Conservation (phyloP, 2,113 vertebrate species). For the Hoplias malabaricus region DNA sequence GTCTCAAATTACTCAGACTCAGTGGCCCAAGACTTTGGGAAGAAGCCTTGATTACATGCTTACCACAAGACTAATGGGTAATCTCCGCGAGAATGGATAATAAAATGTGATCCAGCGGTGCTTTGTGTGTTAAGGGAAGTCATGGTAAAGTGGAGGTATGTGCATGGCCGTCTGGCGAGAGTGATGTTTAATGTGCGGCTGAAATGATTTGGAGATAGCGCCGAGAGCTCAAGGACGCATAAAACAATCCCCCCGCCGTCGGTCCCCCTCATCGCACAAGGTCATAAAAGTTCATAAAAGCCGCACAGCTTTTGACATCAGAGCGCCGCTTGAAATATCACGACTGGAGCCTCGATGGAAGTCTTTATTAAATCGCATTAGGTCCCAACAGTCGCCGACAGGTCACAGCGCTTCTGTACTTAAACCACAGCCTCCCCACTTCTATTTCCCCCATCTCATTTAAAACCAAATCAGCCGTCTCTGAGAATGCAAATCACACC, state of each 20-base stretch:
- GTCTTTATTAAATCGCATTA: constrained; percentile 54
- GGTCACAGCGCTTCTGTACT: constrained; percentile 39
- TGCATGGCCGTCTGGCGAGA: constrained; percentile 11
- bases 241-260: constrained; percentile 42
- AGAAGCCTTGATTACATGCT: neutral
- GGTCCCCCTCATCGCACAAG: constrained; percentile 3
- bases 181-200: constrained; percentile 32
- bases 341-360: constrained; percentile 33
- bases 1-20: neutral
- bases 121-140: constrained; percentile 26
- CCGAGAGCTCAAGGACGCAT: constrained; percentile 33
- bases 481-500: constrained; percentile 44
- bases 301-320: constrained; percentile 33
- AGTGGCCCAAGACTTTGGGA: neutral
- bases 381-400: constrained; percentile 36
- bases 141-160: constrained; percentile 7
- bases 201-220: constrained; percentile 35
- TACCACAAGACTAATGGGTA: constrained; percentile 3
- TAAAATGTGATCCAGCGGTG: neutral
- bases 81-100: neutral
- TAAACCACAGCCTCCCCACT: constrained; percentile 39
- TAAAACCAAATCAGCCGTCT: constrained; percentile 41
- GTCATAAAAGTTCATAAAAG: constrained; percentile 54
- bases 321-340: constrained; percentile 42
- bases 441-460: constrained; percentile 50